Evolutionary conservation across 2,888 invertebrate species (phyloP).

Genomic region (Phaonia tiefii): DNA sequence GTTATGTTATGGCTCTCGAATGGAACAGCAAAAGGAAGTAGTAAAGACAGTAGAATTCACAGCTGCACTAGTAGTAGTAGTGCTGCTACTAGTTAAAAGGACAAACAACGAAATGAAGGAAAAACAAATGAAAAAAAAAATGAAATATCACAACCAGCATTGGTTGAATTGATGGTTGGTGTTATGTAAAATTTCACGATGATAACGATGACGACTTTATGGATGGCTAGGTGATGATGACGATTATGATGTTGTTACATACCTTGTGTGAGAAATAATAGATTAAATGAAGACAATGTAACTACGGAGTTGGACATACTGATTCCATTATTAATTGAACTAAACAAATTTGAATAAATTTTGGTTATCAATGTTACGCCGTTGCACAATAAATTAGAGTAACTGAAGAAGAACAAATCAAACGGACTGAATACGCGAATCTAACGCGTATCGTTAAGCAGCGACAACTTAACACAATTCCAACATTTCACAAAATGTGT

Average conservation of each 20-base stretch:
- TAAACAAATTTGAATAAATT: constrained; percentile 55
- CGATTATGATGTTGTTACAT: constrained; percentile 58
- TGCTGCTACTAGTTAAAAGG: not conserved
- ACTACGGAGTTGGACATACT: constrained; percentile 81
- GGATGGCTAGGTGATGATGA: not conserved
- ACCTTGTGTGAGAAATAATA: constrained; percentile 81
- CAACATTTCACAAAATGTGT: too few relatives aligned
- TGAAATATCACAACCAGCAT: constrained; percentile 3
- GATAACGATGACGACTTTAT: not conserved
- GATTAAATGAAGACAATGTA: constrained; percentile 80
- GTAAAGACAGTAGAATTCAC: not conserved
- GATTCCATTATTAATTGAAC: constrained; percentile 78
- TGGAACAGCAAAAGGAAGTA: constrained; percentile 6
- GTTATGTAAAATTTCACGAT: constrained; percentile 61
- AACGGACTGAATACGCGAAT: too few relatives aligned
- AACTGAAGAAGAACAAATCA: not conserved
- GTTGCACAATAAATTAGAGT: not conserved
- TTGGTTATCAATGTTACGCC: constrained; percentile 5
- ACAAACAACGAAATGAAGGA: constrained; percentile 34
- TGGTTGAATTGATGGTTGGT: constrained; percentile 5
- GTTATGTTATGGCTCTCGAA: constrained; percentile 4
- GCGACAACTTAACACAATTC: constrained; percentile 6
- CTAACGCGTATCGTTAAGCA: too few relatives aligned
- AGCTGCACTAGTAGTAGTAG: not conserved
- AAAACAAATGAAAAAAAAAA: constrained; percentile 29